phyloP scores from a whole-genome alignment of 1,140 invertebrate genomes.

The Delia radicum region DNA sequence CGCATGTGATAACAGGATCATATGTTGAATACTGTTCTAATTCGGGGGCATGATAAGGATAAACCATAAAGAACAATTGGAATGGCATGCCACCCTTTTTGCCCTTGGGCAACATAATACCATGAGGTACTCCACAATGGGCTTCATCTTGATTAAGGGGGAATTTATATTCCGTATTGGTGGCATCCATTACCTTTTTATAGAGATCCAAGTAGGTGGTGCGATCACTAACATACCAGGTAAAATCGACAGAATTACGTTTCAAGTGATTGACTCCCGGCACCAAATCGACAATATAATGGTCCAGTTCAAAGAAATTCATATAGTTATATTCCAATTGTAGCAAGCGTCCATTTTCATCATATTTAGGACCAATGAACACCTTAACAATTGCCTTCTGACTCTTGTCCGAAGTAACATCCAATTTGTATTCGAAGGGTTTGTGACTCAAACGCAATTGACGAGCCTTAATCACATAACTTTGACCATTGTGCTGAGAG shows the following conservation, averaged over 20 bases:
- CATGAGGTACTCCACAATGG: constrained; percentile 63
- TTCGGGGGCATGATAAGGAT: constrained; percentile 56
- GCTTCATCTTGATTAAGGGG: constrained; percentile 58
- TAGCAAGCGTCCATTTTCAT: constrained; percentile 55
- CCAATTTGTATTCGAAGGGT: constrained; percentile 63
- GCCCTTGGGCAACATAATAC: constrained; percentile 69
- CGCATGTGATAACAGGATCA: constrained; percentile 47
- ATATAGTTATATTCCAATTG: constrained; percentile 47
- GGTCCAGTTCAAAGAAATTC: constrained; percentile 54
- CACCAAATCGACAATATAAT: constrained; percentile 47
- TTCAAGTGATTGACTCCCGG: constrained; percentile 44
- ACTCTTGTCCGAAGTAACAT: constrained; percentile 58
- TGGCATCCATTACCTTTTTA: constrained; percentile 50
- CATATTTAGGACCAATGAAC: constrained; percentile 63
- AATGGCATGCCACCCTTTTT: constrained; percentile 64
- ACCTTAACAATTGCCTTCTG: constrained; percentile 60
- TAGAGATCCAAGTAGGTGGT: constrained; percentile 52
- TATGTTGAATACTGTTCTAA: constrained; percentile 45
- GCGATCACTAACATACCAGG: constrained; percentile 46
- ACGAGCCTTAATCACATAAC: constrained; percentile 61
- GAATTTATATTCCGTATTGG: constrained; percentile 57
- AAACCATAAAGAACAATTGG: constrained; percentile 67
- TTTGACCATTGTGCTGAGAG: constrained; percentile 64
- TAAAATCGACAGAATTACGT: constrained; percentile 46
- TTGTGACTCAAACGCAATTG: constrained; percentile 66